Evolutionary conservation across 1,140 invertebrate genomes (phyloP), one percentile per base, ranked within the genome.

Genomic region (Drosophila santomea): DNA sequence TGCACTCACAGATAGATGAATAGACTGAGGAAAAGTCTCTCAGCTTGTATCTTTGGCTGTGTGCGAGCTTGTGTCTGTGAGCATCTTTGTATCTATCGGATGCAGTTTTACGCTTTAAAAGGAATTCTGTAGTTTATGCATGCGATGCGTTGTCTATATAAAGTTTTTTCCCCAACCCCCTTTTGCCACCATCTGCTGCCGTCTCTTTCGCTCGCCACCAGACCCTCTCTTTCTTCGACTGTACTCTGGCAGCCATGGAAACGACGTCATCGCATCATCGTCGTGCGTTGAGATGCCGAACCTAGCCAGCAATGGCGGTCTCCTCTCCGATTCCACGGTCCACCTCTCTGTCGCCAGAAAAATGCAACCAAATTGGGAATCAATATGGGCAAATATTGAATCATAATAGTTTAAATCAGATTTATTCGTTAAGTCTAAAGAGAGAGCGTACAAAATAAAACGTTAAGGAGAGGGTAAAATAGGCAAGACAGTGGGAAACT

Each of bases 91-190:
- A 88, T 86, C 82, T 86, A 88, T 86, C 75, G 82, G 81, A 86
- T 82, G 82, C 82, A 86, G 68, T 88, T 86, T 82, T 73, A 81
- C 82, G 82, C 82, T 88, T 86, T 86, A 76, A 86, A 86, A 86
- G 82, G 82, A 86, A 86, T 88, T 86, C 66, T 88, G 82, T 86
- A 86, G 78, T 86, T 86, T 86, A 86, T 86, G 82, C 83, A 86
- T 82, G 78, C 78, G 67, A 71, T 76, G 67, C 82, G 72, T 62
- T 74, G 80, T 72, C 83, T 74, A 76, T 88, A 75, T 79, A 76
- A 74, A 78, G 78, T 58, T 66, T 11, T 74, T 54, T 23, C 64
- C 74, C 64, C 44, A 35, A 17, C 45, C 15, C 20, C 47, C 45
- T 17, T 52, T 17, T 25, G 23, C 28, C 47, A 7, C 15, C 38